These are phyloP conservation scores for Malthinus flaveolus DNA, from an alignment of 2,888 invertebrate genomes.

Conservation along the genomic window DNA sequence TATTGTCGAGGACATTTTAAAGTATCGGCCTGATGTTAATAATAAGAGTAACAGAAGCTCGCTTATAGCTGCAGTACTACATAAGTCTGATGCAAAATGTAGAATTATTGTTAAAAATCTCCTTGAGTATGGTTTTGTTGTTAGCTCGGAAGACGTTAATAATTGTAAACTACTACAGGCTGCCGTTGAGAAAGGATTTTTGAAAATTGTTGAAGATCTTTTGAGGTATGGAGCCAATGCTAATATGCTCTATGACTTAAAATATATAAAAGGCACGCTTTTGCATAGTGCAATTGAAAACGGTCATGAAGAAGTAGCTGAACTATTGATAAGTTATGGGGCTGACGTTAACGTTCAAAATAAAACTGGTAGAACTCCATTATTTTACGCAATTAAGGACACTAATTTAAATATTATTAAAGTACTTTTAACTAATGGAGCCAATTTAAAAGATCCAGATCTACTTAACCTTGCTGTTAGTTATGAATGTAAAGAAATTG, in stretches of 20 bases:
- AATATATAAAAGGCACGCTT: not conserved
- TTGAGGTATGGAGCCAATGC: not conserved
- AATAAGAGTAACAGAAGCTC: not conserved
- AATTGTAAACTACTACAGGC: not conserved
- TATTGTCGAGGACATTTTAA: too few relatives aligned
- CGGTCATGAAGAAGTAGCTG: not conserved
- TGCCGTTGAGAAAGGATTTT: not conserved
- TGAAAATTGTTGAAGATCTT: not conserved
- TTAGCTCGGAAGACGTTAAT: not conserved
- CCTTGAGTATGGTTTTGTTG: not conserved
- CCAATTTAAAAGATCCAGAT: not conserved
- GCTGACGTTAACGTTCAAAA: not conserved
- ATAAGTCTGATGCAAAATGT: not conserved
- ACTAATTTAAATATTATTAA: not conserved
- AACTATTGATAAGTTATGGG: not conserved
- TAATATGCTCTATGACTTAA: not conserved
- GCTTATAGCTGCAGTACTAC: not conserved
- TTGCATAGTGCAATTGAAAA: not conserved
- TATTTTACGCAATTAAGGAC: not conserved
- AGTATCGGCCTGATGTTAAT: not conserved
- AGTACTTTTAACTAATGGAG: not conserved
- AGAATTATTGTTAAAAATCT: not conserved
- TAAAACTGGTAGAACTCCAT: not conserved
- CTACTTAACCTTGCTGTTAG: not conserved
- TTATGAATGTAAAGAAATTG: too few relatives aligned